Conservation (phyloP, 2,888 invertebrate genomes). For the Cenopis cana region DNA sequence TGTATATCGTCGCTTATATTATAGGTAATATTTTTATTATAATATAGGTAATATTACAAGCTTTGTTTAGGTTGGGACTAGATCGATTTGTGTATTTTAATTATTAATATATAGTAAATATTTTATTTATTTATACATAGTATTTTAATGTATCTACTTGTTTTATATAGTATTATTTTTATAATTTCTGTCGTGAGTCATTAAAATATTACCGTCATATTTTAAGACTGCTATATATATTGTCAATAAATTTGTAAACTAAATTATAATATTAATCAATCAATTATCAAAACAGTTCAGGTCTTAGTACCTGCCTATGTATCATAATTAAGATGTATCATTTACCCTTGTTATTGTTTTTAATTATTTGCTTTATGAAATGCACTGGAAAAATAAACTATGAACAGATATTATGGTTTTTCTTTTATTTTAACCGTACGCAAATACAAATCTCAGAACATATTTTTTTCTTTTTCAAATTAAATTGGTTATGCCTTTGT, state of each 20-base stretch:
- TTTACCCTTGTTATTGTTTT: conserved; percentile 36
- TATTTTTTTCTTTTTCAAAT: no score
- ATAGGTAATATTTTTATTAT: no score
- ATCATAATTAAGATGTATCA: conserved; percentile 5
- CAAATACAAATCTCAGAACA: no score
- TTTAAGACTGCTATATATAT: neutral
- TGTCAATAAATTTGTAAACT: neutral
- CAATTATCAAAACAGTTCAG: neutral
- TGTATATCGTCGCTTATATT: no score
- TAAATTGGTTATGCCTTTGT: no score
- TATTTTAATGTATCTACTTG: neutral
- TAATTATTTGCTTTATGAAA: conserved; percentile 10
- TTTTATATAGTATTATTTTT: neutral
- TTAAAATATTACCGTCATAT: neutral
- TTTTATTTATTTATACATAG: no score
- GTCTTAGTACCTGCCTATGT: conserved; percentile 18
- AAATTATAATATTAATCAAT: neutral
- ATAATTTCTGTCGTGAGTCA: neutral
- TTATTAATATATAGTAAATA: no score
- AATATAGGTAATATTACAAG: no score
- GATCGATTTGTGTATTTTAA: no score
- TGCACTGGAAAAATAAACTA: conserved; percentile 34
- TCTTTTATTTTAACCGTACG: no score
- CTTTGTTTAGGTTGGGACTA: no score
- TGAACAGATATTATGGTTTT: no score